Evolutionary conservation across 2,113 vertebrate species (phyloP), one percentile per base, ranked within the genome.

Genomic region (Butastur rufipennis): DNA sequence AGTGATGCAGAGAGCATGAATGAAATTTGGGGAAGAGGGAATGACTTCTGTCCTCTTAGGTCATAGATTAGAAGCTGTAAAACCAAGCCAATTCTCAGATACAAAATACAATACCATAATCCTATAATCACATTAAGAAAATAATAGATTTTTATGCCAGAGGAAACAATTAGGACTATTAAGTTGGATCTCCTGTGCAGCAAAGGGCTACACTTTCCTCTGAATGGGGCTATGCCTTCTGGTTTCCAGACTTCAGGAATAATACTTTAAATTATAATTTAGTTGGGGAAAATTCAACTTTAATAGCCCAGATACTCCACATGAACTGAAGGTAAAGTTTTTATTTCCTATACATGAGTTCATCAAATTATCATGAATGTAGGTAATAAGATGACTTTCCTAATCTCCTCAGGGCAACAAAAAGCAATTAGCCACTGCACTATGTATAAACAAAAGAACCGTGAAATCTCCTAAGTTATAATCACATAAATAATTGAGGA

Each of bases 401-500:
- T 81, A 11, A n/a, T 89, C 26, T 91, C 73, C 77, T 92, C 65
- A 53, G 66, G 77, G 86, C 73, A 91, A 75, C 55, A 86, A 75
- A 94, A 95, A 94, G 38, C 40, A 95, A 89, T 92, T 90, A 91
- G 43, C 34, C 40, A 68, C 48, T 81, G 23, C 79, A 48, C 72
- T 95, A 71, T 45, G 84, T 75, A 84, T 84, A 79, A 96, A 95
- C 40, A 97, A 92, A 88, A 84, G 83, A 91, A 56, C 38, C 2
- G 3, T 48, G 36, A 93, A 81, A 74, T 81, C 42, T n/a, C 29
- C 45, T 80, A 50, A 21, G 1, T 77, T 88, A 56, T 23, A 88
- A 81, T 59, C 77, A 48, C 22, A 81, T 87, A 89, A 95, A 91
- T 89, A 89, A 81, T 58, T 58, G 34, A 92, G 26, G 25, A 75